Conservation (phyloP, 2,888 invertebrate genomes). For the Drosophila siamana region DNA sequence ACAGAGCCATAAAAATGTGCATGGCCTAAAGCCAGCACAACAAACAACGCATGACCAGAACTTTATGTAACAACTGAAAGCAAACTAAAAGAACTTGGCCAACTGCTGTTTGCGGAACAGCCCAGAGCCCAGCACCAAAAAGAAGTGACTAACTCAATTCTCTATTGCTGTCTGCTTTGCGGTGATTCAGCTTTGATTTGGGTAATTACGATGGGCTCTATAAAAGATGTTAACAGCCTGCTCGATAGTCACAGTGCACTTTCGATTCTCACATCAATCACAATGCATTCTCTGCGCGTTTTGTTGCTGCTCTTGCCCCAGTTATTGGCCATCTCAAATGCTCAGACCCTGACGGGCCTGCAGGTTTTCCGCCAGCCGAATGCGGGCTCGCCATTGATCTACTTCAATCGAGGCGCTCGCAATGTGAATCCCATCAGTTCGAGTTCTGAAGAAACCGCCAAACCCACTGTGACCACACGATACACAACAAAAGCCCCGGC, state of each 20-base stretch:
- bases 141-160: constrained; percentile 38
- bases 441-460: not conserved
- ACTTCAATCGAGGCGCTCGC: not conserved
- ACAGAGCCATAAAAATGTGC: constrained; percentile 49
- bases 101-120: constrained; percentile 6
- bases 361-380: too few species aligned
- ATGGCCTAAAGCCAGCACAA: constrained; percentile 32
- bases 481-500: not conserved
- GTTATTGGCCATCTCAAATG: not conserved
- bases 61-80: not conserved
- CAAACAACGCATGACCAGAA: constrained; percentile 14
- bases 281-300: constrained; percentile 24
- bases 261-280: not conserved
- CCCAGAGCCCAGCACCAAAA: not conserved
- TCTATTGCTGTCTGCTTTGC: constrained; percentile 21
- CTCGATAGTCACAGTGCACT: constrained; percentile 11
- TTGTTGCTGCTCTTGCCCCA: constrained; percentile 4
- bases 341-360: not conserved
- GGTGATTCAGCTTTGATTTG: constrained; percentile 8
- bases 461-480: not conserved
- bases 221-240: constrained; percentile 25
- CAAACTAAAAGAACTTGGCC: not conserved
- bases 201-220: constrained; percentile 12
- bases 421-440: not conserved
- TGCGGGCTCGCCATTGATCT: not conserved